phyloP scores from a whole-genome alignment of 2,797 vertebrate genomes.

The Danio jaintianensis region DNA sequence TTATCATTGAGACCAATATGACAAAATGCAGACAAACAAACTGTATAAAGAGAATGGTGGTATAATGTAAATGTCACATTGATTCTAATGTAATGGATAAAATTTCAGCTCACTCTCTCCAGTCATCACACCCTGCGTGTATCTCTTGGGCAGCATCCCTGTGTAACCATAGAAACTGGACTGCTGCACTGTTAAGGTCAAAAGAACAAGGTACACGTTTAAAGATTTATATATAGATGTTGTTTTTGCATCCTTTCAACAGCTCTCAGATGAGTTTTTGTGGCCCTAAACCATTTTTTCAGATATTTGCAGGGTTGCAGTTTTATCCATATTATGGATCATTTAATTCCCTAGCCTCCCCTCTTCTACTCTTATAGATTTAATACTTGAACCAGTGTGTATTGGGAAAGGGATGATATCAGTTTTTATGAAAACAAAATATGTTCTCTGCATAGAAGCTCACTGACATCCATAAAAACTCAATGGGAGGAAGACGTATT shows the following conservation, averaged over 20 bases:
- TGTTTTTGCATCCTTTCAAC: conserved; percentile 1
- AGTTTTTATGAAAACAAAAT: not conserved
- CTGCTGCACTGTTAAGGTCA: conserved; percentile 90
- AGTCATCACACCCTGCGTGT: conserved; percentile 57
- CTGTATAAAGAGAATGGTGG: not conserved
- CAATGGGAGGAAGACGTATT: not conserved
- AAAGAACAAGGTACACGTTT: not conserved
- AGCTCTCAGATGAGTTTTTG: not conserved
- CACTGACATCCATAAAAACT: no score
- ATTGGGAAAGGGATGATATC: not conserved
- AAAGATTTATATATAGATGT: not conserved
- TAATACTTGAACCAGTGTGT: not conserved
- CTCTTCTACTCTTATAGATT: not conserved
- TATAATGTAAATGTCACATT: not conserved
- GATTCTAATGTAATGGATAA: not conserved
- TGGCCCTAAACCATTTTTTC: not conserved
- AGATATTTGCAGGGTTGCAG: not conserved
- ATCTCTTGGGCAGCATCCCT: conserved; percentile 56
- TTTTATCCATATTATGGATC: not conserved
- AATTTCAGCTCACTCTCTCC: conserved; percentile 52
- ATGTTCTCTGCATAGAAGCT: not conserved
- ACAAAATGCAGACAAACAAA: not conserved
- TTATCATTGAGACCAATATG: no score
- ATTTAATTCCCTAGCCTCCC: not conserved
- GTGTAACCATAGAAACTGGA: conserved; percentile 96